Evolutionary conservation across 2,113 vertebrate genomes (phyloP), one percentile per base, ranked within the genome.

Genomic region (Egretta garzetta): DNA sequence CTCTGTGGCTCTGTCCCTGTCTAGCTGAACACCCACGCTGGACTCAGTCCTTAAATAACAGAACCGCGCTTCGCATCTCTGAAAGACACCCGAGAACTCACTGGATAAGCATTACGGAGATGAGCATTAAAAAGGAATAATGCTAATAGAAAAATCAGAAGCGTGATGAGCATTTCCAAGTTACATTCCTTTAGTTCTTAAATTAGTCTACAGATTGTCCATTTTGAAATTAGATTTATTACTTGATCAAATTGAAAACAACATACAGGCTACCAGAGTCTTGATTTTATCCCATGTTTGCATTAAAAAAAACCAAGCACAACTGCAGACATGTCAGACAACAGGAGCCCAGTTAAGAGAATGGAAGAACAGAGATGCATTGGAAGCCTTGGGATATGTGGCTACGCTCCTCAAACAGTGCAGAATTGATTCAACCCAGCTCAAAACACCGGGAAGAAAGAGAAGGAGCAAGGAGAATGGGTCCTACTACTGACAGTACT

Each of bases 191-290:
- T 88, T 45, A 88, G 87, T 80, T 94, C 73, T 96, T 90, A 82
- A 93, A 97, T 96, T 96, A 96, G 33, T 88, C 88, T 95, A 95
- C 77, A 93, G 74, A 83, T 80, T 33, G 56, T 68, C 49, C 68
- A 76, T 95, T 97, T 96, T 58, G 26, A 96, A 97, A 85, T 91
- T 79, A 91, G 58, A 89, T 98, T 97, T 98, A 98, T 98, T 97
- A 97, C 90, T 93, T 67, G 53, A 95, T 79, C 76, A 97, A 95
- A 94, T 12, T 90, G 88, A 96, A 96, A 98, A 97, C 95, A 94
- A 96, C 50, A 93, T 80, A 97, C 82, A 96, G 92, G 93, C 96
- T 96, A 96, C 90, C 90, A 92, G 88, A 93, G 76, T 96, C 90
- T 94, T 96, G 71, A 95, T 84, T 97, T 86, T 58, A 91, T 60